Evolutionary conservation across 2,888 invertebrate genomes (phyloP), one percentile per base, ranked within the genome.

Genomic region (Entomobrya proxima): DNA sequence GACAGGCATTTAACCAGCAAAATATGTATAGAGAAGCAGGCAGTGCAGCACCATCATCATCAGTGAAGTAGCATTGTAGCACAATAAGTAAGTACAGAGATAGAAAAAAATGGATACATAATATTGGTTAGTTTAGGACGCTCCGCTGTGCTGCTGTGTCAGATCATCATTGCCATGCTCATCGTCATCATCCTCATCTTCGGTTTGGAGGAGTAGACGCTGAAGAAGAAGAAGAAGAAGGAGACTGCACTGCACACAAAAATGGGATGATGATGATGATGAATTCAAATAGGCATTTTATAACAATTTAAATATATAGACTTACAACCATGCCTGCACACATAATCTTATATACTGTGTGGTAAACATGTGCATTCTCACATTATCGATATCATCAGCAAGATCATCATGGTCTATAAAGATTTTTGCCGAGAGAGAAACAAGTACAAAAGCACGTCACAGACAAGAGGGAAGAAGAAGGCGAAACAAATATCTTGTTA

Each of bases 201-300:
- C n/a, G n/a, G n/a, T n/a, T n/a, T n/a, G n/a, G n/a, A n/a, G n/a
- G n/a, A n/a, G n/a, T n/a, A 7, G 24, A 40, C 35, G 67, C 11
- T 18, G 6, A 27, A 5, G n/a, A 5, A 21, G 58, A 37, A 77
- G 58, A 52, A 61, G 21, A 47, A 75, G 47, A 64, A 37, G 50
- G 67, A 55, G 18, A 55, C 6, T 6, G 18, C 18, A 13, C 40
- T 61, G 55, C 27, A 64, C 18, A 77, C 40, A 52, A 44, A 24
- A 18, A 64, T n/a, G n/a, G n/a, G n/a, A n/a, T n/a, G n/a, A n/a
- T n/a, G n/a, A 79, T 67, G 69, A 55, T 69, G 69, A 69, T 78
- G 78, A 78, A 78, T 78, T 64, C 47, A 78, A 78, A 78, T 78
- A 67, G 32, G 78, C 67, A 78, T n/a, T n/a, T n/a, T n/a, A n/a